phyloP scores from a whole-genome alignment of 2,113 vertebrate genomes.

The Nothocercus julius region DNA sequence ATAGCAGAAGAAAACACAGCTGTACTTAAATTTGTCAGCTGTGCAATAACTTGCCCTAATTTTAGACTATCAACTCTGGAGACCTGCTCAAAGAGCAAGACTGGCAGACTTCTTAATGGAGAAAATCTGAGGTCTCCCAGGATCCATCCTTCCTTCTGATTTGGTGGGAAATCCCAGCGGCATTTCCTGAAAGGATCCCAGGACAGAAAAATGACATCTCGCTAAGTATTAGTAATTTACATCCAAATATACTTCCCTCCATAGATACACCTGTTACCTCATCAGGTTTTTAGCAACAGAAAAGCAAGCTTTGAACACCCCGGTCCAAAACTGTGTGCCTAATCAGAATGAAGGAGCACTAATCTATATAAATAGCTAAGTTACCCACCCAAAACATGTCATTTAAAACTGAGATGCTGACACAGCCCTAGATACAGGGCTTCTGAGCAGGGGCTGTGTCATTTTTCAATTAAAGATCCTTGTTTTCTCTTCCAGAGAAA shows the following conservation, averaged over 20 bases:
- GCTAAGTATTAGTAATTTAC: conserved; percentile 60
- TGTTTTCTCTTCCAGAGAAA: conserved; percentile 30
- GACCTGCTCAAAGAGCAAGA: conserved; percentile 66
- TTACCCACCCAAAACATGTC: conserved; percentile 33
- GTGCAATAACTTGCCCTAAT: conserved; percentile 73
- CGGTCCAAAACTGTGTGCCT: not conserved
- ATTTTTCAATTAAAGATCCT: conserved; percentile 50
- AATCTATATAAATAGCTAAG: conserved; percentile 43
- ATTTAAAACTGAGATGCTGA: conserved; percentile 58
- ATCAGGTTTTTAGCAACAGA: conserved; percentile 2
- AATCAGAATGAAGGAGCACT: conserved; percentile 31
- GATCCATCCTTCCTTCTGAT: conserved; percentile 59
- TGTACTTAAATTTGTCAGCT: conserved; percentile 76
- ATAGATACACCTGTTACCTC: not conserved
- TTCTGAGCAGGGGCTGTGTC: conserved; percentile 2
- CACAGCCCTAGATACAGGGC: conserved; percentile 19
- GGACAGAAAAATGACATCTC: conserved; percentile 66
- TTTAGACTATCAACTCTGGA: conserved; percentile 67
- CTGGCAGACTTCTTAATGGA: conserved; percentile 74
- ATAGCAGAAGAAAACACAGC: conserved; percentile 66
- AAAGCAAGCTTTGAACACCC: not conserved
- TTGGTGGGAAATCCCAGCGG: conserved; percentile 62
- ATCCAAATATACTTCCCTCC: conserved; percentile 10
- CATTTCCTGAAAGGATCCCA: conserved; percentile 64
- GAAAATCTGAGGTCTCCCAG: conserved; percentile 57